Conservation (phyloP, 1,140 invertebrate species). For the Drosophila neocordata region DNA sequence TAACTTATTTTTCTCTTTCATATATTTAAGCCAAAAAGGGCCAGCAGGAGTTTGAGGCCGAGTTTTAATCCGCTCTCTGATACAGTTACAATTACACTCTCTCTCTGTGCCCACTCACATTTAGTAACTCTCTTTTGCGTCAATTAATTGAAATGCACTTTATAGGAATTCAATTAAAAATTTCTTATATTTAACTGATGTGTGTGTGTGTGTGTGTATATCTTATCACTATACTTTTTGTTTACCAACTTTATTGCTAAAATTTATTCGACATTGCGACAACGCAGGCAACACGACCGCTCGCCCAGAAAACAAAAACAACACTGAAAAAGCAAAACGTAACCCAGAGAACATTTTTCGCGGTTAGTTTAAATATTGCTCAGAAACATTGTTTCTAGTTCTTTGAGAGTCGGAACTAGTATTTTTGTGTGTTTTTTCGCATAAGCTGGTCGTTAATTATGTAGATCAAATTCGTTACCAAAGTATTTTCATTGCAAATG, state of each 20-base stretch:
- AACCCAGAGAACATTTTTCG: too few species aligned
- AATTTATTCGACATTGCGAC: constrained; percentile 4
- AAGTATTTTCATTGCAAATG: too few species aligned
- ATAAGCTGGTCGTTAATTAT: too few species aligned
- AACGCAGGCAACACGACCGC: neutral
- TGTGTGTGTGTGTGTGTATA: neutral
- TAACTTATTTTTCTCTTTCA: constrained; percentile 7
- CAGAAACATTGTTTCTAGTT: too few species aligned
- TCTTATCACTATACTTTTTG: constrained; percentile 7
- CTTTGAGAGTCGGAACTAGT: too few species aligned
- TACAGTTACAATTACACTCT: neutral
- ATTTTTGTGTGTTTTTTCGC: too few species aligned
- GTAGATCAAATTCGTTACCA: too few species aligned
- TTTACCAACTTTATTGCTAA: constrained; percentile 12
- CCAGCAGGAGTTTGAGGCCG: constrained; percentile 24
- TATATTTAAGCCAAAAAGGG: neutral
- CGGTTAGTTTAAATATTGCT: too few species aligned
- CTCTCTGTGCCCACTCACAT: neutral
- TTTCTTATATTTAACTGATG: constrained; percentile 2
- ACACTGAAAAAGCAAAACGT: neutral
- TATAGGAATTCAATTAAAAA: constrained; percentile 3
- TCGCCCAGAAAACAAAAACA: neutral
- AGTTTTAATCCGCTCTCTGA: constrained; percentile 27
- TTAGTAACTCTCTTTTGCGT: neutral
- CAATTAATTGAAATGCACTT: neutral